Evolutionary conservation across 2,888 invertebrate genomes (phyloP).

Genomic region (Saturnia pavonia): DNA sequence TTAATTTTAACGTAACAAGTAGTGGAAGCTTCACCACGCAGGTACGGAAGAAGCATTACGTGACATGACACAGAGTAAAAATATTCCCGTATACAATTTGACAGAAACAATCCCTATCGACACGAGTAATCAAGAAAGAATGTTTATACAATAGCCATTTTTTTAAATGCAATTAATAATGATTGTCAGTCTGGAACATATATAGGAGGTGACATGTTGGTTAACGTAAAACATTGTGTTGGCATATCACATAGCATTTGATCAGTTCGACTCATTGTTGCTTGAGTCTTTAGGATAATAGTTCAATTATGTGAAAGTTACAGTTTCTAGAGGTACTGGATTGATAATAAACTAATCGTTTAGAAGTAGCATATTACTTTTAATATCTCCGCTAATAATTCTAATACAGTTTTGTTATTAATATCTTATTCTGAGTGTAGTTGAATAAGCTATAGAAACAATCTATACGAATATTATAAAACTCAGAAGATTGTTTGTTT

Average conservation of each 20-base stretch:
- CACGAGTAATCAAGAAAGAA: background rate
- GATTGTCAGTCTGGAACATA: no score
- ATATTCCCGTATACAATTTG: background rate
- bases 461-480: no score
- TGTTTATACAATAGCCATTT: background rate
- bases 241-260: background rate
- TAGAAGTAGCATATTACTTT: background rate
- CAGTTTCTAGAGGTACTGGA: background rate
- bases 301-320: background rate
- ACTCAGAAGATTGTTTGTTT: no score
- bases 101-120: background rate
- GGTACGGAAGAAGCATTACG: no score
- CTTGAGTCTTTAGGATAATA: background rate
- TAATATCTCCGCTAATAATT: background rate
- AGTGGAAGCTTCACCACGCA: no score
- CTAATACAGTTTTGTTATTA: background rate
- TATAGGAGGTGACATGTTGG: background rate
- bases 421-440: background rate
- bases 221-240: constrained; percentile 1
- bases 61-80: background rate
- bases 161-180: no score
- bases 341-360: background rate
- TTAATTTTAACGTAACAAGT: no score
- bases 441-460: background rate
- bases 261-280: background rate